phyloP scores from a whole-genome alignment of 2,888 invertebrate genomes.

The Cecidostiba fungosa region DNA sequence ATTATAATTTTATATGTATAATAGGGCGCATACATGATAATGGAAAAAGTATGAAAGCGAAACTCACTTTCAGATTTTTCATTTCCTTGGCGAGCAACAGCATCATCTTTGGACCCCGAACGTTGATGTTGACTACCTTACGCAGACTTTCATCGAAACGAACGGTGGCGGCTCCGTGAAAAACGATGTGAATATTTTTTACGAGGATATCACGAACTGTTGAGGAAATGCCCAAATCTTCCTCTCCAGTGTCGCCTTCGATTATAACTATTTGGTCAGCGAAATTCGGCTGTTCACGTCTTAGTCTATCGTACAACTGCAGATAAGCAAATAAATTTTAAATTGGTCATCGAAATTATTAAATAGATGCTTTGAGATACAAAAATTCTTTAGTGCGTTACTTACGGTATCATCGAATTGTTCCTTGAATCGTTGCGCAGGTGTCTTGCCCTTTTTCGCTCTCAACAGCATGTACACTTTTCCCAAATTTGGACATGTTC shows the following conservation, averaged over 20 bases:
- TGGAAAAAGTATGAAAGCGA: not conserved
- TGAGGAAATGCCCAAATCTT: constrained; percentile 81
- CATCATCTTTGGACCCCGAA: constrained; percentile 85
- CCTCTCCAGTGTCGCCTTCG: constrained; percentile 81
- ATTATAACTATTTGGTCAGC: constrained; percentile 83
- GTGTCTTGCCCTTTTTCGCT: constrained; percentile 75
- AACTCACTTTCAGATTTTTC: constrained; percentile 83
- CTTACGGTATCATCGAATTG: constrained; percentile 75
- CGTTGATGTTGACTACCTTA: constrained; percentile 86
- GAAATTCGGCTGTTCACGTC: constrained; percentile 80
- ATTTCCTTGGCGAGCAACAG: constrained; percentile 85
- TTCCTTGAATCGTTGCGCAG: constrained; percentile 73
- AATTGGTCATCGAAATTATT: not conserved
- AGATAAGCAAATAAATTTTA: not conserved
- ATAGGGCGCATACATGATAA: too few species aligned
- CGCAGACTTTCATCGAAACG: constrained; percentile 87
- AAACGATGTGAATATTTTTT: constrained; percentile 84
- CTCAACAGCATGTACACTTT: constrained; percentile 76
- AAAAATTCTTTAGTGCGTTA: constrained; percentile 24
- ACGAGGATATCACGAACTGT: constrained; percentile 80
- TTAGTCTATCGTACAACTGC: constrained; percentile 82
- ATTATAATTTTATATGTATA: too few species aligned
- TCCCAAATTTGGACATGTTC: constrained; percentile 74
- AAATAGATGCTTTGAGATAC: not conserved
- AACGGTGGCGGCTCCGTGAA: constrained; percentile 89